Evolutionary conservation across 2,797 vertebrate species (phyloP), one percentile per base, ranked within the genome.

Genomic region (Geotrypetes seraphini): DNA sequence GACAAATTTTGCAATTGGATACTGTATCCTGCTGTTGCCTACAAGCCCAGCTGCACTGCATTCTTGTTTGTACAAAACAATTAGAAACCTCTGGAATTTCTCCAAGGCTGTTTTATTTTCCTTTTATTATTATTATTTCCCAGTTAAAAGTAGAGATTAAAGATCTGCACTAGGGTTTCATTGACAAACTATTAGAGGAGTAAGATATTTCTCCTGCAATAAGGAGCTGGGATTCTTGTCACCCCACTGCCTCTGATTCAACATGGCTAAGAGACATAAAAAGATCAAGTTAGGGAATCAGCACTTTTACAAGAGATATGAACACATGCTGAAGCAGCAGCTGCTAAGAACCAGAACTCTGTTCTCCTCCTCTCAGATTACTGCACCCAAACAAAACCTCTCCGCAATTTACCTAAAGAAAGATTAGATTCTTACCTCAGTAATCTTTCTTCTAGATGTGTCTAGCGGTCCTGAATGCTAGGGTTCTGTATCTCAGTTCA

Each of bases 11-110:
- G 5, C 15, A 11, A 12, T 3, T 27, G 19, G 19, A 23, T 33
- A 29, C 19, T 32, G 38, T 31, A 34, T 36, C 38, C 16, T 30
- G 21, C 39, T 33, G 31, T 12, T 49, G 39, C 17, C 31, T 43
- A 46, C 56, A 63, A 50, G 45, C 41, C 60, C 53, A 69, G 60
- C 50, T 61, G 63, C 34, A 45, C 23, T 41, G 45, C 47, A 48
- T 42, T 39, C 27, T 28, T 51, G 33, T 53, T 56, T 50, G 49
- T 42, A 51, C 38, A 59, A 48, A 36, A 22, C 28, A 34, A 16
- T 49, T 33, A 37, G 34, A 24, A 23, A 39, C 42, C 39, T 28
- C 30, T 31, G 20, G 26, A 24, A 21, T 34, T 35, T 28, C 14
- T 25, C 33, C 43, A 19, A 28, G 21, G 22, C 22, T 31, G 28